These are phyloP conservation scores for Lepus timidus DNA, from an alignment of 2,113 vertebrate species.

Conservation along the genomic window DNA sequence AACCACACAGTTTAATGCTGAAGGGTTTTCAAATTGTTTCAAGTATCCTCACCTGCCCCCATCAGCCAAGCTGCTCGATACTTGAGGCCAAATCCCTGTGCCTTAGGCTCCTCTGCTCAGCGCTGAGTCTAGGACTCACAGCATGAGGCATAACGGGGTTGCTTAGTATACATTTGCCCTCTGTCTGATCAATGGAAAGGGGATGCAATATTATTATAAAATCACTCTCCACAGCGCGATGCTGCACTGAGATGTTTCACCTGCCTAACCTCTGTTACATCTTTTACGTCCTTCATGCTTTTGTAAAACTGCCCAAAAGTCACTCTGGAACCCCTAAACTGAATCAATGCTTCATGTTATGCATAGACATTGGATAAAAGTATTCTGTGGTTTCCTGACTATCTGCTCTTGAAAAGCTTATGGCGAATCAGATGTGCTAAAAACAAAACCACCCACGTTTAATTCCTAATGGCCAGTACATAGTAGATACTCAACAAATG, in stretches of 20 bases:
- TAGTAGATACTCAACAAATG: background rate
- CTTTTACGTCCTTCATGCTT: background rate
- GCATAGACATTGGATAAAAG: background rate
- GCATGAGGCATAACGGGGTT: background rate
- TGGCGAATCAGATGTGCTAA: background rate
- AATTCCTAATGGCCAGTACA: background rate
- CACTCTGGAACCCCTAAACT: background rate
- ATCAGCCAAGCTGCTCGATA: background rate
- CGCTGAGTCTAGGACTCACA: background rate
- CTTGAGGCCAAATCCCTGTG: background rate
- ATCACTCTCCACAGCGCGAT: background rate
- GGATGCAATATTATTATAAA: background rate
- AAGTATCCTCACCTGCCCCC: background rate
- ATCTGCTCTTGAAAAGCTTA: conserved; percentile 33
- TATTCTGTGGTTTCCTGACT: background rate
- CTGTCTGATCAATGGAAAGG: background rate
- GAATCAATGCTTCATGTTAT: background rate
- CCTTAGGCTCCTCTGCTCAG: background rate
- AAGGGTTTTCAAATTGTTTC: conserved; percentile 10
- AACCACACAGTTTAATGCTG: background rate
- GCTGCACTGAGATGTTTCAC: background rate
- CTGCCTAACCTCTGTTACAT: background rate
- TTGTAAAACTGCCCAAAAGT: background rate
- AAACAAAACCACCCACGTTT: background rate
- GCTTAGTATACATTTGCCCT: background rate